Conservation (phyloP, 2,797 vertebrate species). For the Coreius guichenoti region DNA sequence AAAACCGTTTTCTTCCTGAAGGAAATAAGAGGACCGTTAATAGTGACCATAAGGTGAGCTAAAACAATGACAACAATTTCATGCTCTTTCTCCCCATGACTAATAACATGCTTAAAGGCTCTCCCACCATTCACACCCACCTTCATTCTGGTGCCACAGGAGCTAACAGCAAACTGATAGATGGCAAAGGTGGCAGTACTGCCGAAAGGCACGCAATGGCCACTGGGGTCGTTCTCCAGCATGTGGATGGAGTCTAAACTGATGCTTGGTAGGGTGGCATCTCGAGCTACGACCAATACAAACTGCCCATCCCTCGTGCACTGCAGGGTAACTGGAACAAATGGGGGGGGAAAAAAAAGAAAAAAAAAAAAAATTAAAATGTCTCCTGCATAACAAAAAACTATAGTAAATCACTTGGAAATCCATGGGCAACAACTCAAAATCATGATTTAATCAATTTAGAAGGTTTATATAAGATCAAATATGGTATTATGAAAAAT, state of each 20-base stretch:
- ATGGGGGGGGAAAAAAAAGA: too few species aligned
- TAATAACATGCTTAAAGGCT: not conserved
- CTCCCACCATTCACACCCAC: constrained; percentile 52
- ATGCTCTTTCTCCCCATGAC: not conserved
- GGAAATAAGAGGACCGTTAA: not conserved
- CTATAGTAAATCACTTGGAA: not conserved
- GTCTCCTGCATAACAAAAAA: too few species aligned
- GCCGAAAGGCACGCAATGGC: constrained; percentile 65
- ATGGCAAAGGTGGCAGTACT: constrained; percentile 70
- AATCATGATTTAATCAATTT: not conserved
- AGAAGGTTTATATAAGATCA: not conserved
- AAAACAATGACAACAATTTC: not conserved
- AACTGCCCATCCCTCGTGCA: constrained; percentile 80
- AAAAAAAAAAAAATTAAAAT: too few species aligned
- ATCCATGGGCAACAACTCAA: not conserved
- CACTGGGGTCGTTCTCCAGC: constrained; percentile 58
- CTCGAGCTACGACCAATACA: constrained; percentile 76
- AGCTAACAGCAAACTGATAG: constrained; percentile 77
- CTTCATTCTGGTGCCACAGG: constrained; percentile 74
- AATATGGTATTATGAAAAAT: not conserved
- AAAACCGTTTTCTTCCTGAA: constrained; percentile 70
- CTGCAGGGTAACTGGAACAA: constrained; percentile 76
- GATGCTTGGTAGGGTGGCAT: constrained; percentile 69
- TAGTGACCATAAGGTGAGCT: not conserved
- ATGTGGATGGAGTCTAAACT: constrained; percentile 72